phyloP scores from a whole-genome alignment of 2,113 vertebrate species.

The Diadophis punctatus region DNA sequence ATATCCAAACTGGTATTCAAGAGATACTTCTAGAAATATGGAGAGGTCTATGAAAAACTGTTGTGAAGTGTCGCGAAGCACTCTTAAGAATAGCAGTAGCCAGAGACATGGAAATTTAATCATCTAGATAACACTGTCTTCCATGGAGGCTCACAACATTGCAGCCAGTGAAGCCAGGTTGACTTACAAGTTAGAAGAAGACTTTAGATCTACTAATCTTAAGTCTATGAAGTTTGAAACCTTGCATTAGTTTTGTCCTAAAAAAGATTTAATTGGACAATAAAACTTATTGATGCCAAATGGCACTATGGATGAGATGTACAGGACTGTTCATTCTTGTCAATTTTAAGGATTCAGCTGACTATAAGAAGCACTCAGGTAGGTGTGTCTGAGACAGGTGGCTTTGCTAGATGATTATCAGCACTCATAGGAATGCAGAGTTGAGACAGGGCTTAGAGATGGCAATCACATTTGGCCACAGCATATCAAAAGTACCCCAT shows the following conservation, averaged over 20 bases:
- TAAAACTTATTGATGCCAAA: not conserved
- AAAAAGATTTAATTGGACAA: not conserved
- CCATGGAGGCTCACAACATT: not conserved
- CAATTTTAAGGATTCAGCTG: not conserved
- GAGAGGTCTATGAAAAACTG: not conserved
- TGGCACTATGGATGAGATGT: not conserved
- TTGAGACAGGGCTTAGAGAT: not conserved
- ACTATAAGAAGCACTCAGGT: not conserved
- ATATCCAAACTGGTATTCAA: not conserved
- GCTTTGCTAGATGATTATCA: not conserved
- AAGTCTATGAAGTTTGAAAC: not conserved
- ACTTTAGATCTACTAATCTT: not conserved
- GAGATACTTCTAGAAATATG: not conserved
- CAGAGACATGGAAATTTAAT: not conserved
- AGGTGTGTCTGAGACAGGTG: not conserved
- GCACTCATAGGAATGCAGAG: not conserved
- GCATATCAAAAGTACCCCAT: not conserved
- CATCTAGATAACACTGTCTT: not conserved
- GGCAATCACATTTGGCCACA: not conserved
- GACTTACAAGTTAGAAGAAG: not conserved
- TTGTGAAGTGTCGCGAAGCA: not conserved
- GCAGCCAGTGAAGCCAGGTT: not conserved
- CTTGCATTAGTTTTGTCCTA: not conserved
- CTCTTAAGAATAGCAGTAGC: not conserved
- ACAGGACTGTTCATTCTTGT: not conserved